A percentile compares a stretch with the other conserved stretches of the same genome.
Evolutionary conservation across 2,888 invertebrate genomes (phyloP).

Genomic region (Poecilus cupreus): DNA sequence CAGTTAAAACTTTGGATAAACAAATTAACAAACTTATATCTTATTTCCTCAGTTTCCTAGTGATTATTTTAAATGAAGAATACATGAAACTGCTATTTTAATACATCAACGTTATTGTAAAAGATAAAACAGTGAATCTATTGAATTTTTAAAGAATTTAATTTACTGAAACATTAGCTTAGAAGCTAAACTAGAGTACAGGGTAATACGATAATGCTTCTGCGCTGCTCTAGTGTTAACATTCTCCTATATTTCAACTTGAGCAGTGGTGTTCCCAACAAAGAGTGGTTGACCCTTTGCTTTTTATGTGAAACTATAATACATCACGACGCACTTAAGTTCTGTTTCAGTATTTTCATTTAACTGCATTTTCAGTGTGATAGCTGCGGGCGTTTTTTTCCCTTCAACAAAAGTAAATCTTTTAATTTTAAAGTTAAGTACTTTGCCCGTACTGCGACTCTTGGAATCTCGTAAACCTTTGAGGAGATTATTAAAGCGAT

Average conservation of each 20-base stretch:
- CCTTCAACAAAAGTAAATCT: neutral
- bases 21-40: too few species aligned
- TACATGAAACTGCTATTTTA: too few species aligned
- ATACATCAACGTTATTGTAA: too few species aligned
- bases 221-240: neutral
- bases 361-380: neutral
- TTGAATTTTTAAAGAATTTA: neutral
- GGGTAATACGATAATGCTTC: neutral
- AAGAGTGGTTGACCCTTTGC: slow-evolving; percentile 11
- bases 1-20: too few species aligned
- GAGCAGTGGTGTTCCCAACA: neutral
- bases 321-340: slow-evolving; percentile 31
- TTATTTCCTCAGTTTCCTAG: too few species aligned
- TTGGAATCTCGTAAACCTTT: slow-evolving; percentile 25
- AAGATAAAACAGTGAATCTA: too few species aligned
- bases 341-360: neutral
- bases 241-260: neutral
- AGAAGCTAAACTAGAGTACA: neutral
- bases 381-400: too few species aligned
- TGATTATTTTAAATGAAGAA: too few species aligned
- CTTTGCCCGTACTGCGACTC: neutral
- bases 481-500: neutral
- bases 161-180: neutral
- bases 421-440: neutral
- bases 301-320: slow-evolving; percentile 18